phyloP scores from a whole-genome alignment of 1,140 invertebrate genomes.

The Callitettix versicolor region DNA sequence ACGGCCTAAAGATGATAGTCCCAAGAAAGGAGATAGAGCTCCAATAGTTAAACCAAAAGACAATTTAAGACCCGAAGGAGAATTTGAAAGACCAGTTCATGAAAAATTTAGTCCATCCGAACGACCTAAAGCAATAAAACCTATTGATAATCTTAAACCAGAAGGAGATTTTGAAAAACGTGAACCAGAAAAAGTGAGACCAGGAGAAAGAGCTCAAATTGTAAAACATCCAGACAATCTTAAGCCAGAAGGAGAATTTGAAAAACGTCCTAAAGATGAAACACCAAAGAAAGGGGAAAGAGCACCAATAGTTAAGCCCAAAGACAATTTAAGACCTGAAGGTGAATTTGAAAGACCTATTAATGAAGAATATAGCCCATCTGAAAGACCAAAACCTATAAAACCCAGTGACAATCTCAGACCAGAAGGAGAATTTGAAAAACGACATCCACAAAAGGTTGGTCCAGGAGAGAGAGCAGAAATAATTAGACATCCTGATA shows the following conservation, averaged over 20 bases:
- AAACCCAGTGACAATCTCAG: slow-evolving; percentile 34
- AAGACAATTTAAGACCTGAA: slow-evolving; percentile 50
- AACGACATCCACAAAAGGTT: slow-evolving; percentile 26
- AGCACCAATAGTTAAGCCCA: slow-evolving; percentile 26
- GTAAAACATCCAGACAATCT: slow-evolving; percentile 40
- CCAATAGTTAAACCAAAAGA: slow-evolving; percentile 32
- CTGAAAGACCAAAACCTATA: slow-evolving; percentile 29
- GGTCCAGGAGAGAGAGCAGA: slow-evolving; percentile 30
- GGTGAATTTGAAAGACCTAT: slow-evolving; percentile 41
- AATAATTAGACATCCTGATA: slow-evolving; percentile 37
- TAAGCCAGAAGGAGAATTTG: slow-evolving; percentile 36
- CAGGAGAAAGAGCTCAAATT: slow-evolving; percentile 32
- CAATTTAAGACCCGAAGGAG: slow-evolving; percentile 45
- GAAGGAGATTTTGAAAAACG: slow-evolving; percentile 38
- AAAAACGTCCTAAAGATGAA: slow-evolving; percentile 33
- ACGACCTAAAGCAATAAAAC: slow-evolving; percentile 28
- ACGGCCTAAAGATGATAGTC: slow-evolving; percentile 22
- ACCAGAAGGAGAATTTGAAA: slow-evolving; percentile 40
- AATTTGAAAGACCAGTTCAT: slow-evolving; percentile 29
- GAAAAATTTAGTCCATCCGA: slow-evolving; percentile 30
- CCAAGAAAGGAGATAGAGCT: slow-evolving; percentile 24
- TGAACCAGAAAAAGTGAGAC: slow-evolving; percentile 26
- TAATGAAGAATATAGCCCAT: slow-evolving; percentile 15
- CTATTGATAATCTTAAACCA: slow-evolving; percentile 30
- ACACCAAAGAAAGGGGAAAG: slow-evolving; percentile 33